Percentiles rank a stretch among this genome's conserved stretches.
Evolutionary conservation across 2,113 vertebrate genomes (phyloP).

Genomic region (Copsychus sechellarum): DNA sequence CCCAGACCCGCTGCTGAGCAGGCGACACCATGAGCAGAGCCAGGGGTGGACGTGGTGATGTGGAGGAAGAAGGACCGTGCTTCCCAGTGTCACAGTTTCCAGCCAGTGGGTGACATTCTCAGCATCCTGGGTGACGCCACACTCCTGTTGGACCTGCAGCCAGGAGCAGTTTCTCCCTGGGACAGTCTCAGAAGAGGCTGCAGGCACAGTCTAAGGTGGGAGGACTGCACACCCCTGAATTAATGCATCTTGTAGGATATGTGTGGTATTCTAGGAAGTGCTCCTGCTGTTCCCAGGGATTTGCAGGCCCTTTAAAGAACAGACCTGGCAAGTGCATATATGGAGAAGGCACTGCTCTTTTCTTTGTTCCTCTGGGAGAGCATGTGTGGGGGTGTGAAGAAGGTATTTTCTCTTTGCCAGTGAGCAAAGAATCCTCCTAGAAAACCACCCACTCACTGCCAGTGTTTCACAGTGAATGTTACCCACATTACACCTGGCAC

Average conservation of each 20-base stretch:
- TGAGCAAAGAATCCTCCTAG: not conserved
- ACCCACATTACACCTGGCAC: conserved; percentile 22
- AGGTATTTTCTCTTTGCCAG: conserved; percentile 12
- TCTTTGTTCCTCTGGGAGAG: not conserved
- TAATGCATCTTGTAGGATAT: not conserved
- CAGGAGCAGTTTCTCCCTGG: not conserved
- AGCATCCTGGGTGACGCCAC: accelerated
- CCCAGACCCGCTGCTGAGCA: not conserved
- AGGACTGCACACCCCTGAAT: not conserved
- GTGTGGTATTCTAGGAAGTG: not conserved
- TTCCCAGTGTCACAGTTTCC: not conserved
- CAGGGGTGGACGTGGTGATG: not conserved
- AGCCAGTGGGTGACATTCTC: accelerated
- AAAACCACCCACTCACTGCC: not conserved
- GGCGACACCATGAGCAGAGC: not conserved
- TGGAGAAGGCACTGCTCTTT: not conserved
- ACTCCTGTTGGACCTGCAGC: not conserved
- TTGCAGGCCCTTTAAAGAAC: not conserved
- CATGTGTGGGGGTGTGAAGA: not conserved
- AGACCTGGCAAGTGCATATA: not conserved
- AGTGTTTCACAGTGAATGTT: not conserved
- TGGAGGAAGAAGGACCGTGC: not conserved
- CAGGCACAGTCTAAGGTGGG: not conserved
- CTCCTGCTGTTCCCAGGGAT: not conserved
- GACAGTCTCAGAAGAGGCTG: not conserved